Evolutionary conservation across 2,888 invertebrate species (phyloP).

Genomic region (Machimus atricapillus): DNA sequence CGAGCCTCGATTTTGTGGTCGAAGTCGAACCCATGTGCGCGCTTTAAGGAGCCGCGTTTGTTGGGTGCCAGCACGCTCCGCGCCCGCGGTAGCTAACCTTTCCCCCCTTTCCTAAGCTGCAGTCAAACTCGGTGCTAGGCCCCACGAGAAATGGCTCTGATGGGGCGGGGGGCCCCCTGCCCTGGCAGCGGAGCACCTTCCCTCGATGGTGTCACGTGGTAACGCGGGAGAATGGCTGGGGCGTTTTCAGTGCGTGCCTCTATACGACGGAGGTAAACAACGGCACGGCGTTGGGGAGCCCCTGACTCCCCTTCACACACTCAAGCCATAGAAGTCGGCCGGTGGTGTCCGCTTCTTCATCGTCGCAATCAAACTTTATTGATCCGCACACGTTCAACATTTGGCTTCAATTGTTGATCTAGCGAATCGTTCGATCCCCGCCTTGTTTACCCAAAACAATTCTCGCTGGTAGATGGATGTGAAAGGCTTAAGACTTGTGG

Average conservation of each 20-base stretch:
- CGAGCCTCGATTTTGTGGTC: neutral
- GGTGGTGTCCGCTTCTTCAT: neutral
- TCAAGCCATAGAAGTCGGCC: neutral
- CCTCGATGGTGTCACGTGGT: neutral
- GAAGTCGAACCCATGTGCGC: neutral
- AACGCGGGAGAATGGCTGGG: neutral
- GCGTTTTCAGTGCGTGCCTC: neutral
- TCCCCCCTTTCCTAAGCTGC: neutral
- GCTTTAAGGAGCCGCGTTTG: neutral
- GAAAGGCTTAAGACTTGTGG: slow-evolving; percentile 8
- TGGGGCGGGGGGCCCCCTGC: too few relatives aligned
- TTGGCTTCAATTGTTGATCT: slow-evolving; percentile 36
- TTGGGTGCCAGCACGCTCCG: neutral
- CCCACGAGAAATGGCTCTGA: neutral
- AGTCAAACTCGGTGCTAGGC: neutral
- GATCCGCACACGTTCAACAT: slow-evolving; percentile 33
- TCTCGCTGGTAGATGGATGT: neutral
- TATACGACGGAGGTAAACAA: slow-evolving; percentile 8
- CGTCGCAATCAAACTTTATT: slow-evolving; percentile 32
- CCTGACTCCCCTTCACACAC: neutral
- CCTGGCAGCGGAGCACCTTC: neutral
- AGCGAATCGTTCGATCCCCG: slow-evolving; percentile 19
- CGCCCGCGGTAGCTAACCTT: neutral
- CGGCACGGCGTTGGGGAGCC: neutral
- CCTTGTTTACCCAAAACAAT: slow-evolving; percentile 6